Evolutionary conservation across 2,797 vertebrate genomes (phyloP).

Genomic region (Xerus rutilus): DNA sequence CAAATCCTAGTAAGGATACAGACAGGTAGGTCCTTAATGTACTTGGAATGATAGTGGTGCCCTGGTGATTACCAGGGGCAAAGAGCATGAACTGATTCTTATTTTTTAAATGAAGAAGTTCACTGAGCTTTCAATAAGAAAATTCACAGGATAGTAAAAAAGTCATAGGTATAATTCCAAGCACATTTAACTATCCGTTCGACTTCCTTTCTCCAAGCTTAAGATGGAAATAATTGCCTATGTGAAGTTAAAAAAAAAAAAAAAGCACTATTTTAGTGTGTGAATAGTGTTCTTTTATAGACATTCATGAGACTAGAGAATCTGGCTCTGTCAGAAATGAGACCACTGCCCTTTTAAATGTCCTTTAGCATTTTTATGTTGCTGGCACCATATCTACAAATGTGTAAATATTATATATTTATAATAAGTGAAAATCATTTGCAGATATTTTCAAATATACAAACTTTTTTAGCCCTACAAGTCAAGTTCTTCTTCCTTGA

Average conservation of each 20-base stretch:
- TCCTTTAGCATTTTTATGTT: slow-evolving; percentile 13
- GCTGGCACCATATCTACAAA: neutral
- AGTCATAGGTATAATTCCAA: slow-evolving; percentile 62
- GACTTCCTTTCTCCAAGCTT: slow-evolving; percentile 59
- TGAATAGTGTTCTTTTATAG: slow-evolving; percentile 65
- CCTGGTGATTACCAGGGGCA: slow-evolving; percentile 60
- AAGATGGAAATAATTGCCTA: slow-evolving; percentile 74
- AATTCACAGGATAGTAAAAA: slow-evolving; percentile 61
- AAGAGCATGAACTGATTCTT: slow-evolving; percentile 44
- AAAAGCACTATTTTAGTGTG: neutral
- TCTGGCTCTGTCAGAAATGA: slow-evolving; percentile 52
- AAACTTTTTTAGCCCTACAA: neutral
- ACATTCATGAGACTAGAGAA: slow-evolving; percentile 32
- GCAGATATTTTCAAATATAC: slow-evolving; percentile 5
- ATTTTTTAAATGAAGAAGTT: slow-evolving; percentile 76
- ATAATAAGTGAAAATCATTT: neutral
- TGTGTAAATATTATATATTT: neutral
- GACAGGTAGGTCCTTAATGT: slow-evolving; percentile 54
- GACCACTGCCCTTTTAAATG: neutral
- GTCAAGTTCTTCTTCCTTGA: slow-evolving; percentile 3
- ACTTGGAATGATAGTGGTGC: slow-evolving; percentile 6
- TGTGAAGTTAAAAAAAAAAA: neutral
- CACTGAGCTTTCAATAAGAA: slow-evolving; percentile 70
- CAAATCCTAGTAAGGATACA: slow-evolving; percentile 11
- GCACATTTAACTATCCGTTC: slow-evolving; percentile 50